These are phyloP conservation scores for Papilio polytes DNA, from an alignment of 1,140 invertebrate species.

Conservation along the genomic window DNA sequence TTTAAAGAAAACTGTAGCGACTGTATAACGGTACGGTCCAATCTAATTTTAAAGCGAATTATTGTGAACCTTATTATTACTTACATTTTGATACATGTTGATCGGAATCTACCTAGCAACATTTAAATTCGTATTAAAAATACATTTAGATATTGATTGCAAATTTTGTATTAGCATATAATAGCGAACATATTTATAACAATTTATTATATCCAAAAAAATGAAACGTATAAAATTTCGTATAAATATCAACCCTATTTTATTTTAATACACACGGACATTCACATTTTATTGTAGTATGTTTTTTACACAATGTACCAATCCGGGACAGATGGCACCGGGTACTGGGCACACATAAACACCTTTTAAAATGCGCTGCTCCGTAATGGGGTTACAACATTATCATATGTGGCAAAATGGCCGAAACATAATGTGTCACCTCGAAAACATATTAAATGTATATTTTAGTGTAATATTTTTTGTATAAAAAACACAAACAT, in stretches of 20 bases:
- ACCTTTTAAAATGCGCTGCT: slow-evolving; percentile 74
- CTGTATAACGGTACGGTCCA: background rate
- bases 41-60: background rate
- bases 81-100: background rate
- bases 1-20: background rate
- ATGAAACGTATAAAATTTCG: background rate
- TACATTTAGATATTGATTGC: background rate
- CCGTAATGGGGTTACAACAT: slow-evolving; percentile 76
- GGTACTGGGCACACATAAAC: slow-evolving; percentile 69
- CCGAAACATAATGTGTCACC: slow-evolving; percentile 40
- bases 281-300: slow-evolving; percentile 52
- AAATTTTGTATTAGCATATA: background rate
- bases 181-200: background rate
- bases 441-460: background rate
- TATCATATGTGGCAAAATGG: slow-evolving; percentile 76
- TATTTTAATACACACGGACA: slow-evolving; percentile 54
- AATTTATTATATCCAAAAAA: background rate
- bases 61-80: background rate
- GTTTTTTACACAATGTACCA: slow-evolving; percentile 82
- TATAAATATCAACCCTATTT: slow-evolving; percentile 29
- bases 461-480: background rate
- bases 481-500: background rate
- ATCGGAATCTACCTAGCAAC: background rate
- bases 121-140: background rate
- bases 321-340: slow-evolving; percentile 75